Percentiles rank a stretch among this genome's conserved stretches.
phyloP scores from a whole-genome alignment of 1,140 invertebrate genomes.

The Apolygus lucorum region DNA sequence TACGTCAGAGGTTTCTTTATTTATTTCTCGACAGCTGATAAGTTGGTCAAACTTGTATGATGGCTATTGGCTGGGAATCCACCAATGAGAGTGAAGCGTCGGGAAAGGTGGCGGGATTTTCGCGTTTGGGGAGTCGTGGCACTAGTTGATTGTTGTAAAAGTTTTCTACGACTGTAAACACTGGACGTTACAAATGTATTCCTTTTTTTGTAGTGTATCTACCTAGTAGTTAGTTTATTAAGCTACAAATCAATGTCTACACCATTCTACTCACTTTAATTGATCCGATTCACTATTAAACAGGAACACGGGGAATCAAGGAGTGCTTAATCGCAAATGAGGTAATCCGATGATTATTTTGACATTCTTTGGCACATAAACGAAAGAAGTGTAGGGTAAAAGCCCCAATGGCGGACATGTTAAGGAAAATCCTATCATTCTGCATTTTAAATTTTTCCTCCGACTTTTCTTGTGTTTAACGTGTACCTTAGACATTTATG shows the following conservation, averaged over 20 bases:
- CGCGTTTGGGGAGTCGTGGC: no score
- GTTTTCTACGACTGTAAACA: background rate
- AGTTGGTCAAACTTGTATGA: background rate
- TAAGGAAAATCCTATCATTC: no score
- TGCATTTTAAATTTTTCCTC: no score
- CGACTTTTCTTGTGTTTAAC: no score
- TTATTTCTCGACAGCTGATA: background rate
- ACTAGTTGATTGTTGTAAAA: no score
- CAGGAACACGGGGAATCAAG: background rate
- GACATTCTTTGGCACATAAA: no score
- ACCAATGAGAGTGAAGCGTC: background rate
- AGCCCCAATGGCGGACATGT: no score
- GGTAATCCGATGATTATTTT: no score
- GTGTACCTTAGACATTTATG: no score
- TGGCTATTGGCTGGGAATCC: background rate
- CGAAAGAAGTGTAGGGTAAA: no score
- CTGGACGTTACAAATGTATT: background rate
- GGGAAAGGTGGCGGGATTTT: background rate
- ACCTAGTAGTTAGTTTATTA: background rate
- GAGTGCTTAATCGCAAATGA: no score
- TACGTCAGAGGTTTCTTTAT: background rate
- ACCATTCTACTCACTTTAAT: background rate
- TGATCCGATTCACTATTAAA: background rate
- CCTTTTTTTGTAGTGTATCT: background rate
- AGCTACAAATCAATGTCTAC: background rate